Conservation (phyloP, 2,113 vertebrate species). For the Bostrychus sinensis region DNA sequence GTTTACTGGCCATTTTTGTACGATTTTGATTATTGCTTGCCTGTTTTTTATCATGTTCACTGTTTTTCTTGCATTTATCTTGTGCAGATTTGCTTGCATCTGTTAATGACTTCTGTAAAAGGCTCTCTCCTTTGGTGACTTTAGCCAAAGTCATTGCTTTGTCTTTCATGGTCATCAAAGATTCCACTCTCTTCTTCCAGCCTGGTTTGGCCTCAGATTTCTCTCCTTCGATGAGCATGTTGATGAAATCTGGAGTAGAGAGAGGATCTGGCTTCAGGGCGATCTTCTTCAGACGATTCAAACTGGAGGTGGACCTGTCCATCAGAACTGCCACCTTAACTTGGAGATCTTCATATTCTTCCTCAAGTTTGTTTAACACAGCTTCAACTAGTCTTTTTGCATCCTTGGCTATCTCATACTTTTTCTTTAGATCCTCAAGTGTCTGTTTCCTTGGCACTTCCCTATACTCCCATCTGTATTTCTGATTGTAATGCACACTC, state of each 20-base stretch:
- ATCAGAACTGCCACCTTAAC: not conserved
- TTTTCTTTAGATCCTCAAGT: conserved; percentile 9
- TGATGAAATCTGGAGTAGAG: conserved; percentile 53
- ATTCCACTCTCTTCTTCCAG: conserved; percentile 21
- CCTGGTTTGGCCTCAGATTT: conserved; percentile 31
- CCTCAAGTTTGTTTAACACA: not conserved
- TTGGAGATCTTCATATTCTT: not conserved
- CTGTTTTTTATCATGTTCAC: no score
- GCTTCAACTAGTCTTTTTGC: not conserved
- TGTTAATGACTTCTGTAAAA: no score
- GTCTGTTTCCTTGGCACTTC: conserved; percentile 1
- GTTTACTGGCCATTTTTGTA: no score
- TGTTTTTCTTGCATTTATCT: no score
- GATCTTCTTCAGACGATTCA: conserved; percentile 51
- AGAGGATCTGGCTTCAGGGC: conserved; percentile 56
- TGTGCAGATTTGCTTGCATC: no score
- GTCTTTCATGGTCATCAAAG: conserved; percentile 2
- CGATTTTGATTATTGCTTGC: no score
- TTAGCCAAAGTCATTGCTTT: conserved; percentile 9
- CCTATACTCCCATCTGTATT: conserved; percentile 12
- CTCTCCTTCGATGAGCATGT: conserved; percentile 50
- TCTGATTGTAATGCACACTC: conserved; percentile 37
- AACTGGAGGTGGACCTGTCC: not conserved
- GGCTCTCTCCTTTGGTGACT: not conserved
- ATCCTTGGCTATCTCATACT: conserved; percentile 5